phyloP scores from a whole-genome alignment of 1,140 invertebrate genomes.

The Trigoniulus corallinus region DNA sequence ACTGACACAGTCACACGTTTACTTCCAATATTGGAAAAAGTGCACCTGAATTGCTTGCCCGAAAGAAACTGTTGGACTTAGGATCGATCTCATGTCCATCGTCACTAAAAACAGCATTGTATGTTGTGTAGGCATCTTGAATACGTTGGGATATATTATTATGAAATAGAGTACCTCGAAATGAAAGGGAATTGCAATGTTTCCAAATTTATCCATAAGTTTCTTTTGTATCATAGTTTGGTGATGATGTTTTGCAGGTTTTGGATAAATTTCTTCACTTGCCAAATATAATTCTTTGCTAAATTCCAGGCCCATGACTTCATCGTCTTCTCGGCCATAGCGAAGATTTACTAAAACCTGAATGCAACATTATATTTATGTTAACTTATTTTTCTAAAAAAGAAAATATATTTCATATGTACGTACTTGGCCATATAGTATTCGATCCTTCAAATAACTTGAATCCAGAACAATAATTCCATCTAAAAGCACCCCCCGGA shows the following conservation, averaged over 20 bases:
- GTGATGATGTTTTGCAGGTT: conserved; percentile 36
- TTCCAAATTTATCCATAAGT: conserved; percentile 77
- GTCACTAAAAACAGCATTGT: too few relatives aligned
- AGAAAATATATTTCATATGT: too few relatives aligned
- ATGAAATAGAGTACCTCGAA: conserved; percentile 37
- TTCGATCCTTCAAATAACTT: conserved; percentile 69
- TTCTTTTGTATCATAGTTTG: conserved; percentile 55
- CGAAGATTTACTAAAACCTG: conserved; percentile 92
- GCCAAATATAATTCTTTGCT: conserved; percentile 87
- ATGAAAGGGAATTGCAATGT: conserved; percentile 78
- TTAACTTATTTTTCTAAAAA: background rate
- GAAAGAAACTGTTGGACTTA: too few relatives aligned
- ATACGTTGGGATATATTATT: too few relatives aligned
- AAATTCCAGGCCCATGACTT: conserved; percentile 94
- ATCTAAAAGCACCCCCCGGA: too few relatives aligned
- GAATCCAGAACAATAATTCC: conserved; percentile 83
- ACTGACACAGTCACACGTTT: too few relatives aligned
- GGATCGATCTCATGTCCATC: too few relatives aligned
- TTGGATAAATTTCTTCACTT: conserved; percentile 72
- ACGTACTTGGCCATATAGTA: conserved; percentile 51
- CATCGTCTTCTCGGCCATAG: conserved; percentile 94
- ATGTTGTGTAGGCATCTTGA: too few relatives aligned
- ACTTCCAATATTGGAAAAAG: too few relatives aligned
- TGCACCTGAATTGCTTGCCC: too few relatives aligned
- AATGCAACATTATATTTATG: background rate